A percentile compares a stretch with the other conserved stretches of the same genome.
phyloP scores from a whole-genome alignment of 2,888 invertebrate genomes.

The Polydrusus pterygomalis region DNA sequence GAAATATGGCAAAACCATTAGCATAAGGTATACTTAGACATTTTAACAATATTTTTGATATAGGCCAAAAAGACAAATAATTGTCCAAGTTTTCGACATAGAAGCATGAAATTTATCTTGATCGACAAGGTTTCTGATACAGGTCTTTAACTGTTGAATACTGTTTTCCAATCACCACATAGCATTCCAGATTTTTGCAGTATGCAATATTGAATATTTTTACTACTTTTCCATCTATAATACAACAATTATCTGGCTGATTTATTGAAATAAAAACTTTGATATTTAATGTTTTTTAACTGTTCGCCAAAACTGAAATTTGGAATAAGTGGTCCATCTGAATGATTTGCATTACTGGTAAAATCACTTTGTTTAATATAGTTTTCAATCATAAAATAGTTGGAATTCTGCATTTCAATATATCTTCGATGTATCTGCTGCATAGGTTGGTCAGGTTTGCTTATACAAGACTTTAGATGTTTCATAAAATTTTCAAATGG shows the following conservation, averaged over 20 bases:
- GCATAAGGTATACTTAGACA: not conserved
- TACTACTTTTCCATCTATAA: not conserved
- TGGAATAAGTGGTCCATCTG: not conserved
- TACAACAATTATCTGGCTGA: conserved; percentile 1
- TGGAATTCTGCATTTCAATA: not conserved
- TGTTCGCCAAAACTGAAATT: not conserved
- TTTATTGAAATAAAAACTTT: not conserved
- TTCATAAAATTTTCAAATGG: conserved; percentile 10
- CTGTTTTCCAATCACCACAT: not conserved
- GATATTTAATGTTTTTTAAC: not conserved
- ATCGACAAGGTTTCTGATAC: not conserved
- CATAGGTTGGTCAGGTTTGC: not conserved
- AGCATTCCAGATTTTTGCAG: not conserved
- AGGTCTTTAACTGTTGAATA: not conserved
- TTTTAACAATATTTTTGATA: not conserved
- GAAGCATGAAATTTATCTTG: not conserved
- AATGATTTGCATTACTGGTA: not conserved
- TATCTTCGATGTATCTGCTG: conserved; percentile 1
- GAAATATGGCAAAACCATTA: not conserved
- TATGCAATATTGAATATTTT: not conserved
- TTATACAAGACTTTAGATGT: not conserved
- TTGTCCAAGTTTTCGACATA: not conserved
- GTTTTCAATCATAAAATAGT: not conserved
- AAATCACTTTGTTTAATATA: not conserved
- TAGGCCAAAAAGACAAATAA: not conserved